These are phyloP conservation scores for Philypnodon macrostomus DNA, from an alignment of 2,797 vertebrate genomes.

Conservation along the genomic window DNA sequence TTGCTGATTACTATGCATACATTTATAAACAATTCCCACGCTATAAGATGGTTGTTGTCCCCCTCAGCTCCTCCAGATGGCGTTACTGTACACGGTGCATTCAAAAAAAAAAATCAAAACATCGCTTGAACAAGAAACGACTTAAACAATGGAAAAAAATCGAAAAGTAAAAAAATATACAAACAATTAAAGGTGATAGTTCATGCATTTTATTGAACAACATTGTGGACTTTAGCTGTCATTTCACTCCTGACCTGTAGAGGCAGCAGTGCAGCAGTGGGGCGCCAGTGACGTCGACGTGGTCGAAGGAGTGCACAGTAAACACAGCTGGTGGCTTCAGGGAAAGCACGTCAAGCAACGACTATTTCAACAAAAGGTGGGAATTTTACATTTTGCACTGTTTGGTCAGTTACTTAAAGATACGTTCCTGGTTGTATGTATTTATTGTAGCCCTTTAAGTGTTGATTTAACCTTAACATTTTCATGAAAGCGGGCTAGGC, in stretches of 20 bases:
- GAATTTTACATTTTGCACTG: background rate
- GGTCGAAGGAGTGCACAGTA: conserved; percentile 24
- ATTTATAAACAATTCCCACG: too few species aligned
- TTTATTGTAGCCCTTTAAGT: background rate
- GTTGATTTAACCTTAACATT: background rate
- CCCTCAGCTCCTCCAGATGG: conserved; percentile 50
- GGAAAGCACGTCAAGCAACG: background rate
- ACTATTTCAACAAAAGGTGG: conserved; percentile 28
- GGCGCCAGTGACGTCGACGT: background rate
- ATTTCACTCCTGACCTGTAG: conserved; percentile 49
- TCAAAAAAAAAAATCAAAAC: background rate
- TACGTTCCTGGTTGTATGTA: background rate
- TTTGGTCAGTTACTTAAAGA: background rate
- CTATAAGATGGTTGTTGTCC: too few species aligned
- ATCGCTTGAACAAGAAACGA: too few species aligned
- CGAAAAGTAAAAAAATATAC: too few species aligned
- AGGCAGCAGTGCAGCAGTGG: conserved; percentile 28
- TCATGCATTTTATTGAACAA: too few species aligned
- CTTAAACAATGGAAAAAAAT: background rate
- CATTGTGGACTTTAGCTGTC: background rate
- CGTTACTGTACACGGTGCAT: conserved; percentile 1
- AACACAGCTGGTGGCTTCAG: conserved; percentile 27
- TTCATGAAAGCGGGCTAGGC: background rate
- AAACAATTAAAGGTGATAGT: too few species aligned
- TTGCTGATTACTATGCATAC: too few species aligned